phyloP scores from a whole-genome alignment of 2,797 vertebrate genomes.

The Basileuterus tristriatus region DNA sequence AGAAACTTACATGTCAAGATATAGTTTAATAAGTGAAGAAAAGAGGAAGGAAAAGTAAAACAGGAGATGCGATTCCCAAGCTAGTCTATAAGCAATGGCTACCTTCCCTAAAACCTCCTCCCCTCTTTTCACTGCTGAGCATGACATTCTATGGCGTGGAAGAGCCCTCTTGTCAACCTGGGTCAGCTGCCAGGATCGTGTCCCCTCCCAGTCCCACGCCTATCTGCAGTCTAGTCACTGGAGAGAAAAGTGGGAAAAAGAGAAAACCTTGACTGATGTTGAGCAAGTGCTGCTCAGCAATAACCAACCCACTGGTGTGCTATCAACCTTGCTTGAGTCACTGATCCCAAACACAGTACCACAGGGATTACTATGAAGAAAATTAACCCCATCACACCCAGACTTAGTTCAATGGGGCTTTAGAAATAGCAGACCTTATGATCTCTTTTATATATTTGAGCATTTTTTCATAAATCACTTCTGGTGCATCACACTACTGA shows the following conservation, averaged over 20 bases:
- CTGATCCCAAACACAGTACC: neutral
- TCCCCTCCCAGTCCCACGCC: neutral
- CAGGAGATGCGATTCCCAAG: neutral
- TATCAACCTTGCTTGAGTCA: neutral
- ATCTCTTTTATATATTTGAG: neutral
- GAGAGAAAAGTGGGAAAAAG: neutral
- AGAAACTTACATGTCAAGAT: accelerated
- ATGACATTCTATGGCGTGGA: accelerated
- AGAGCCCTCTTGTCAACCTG: neutral
- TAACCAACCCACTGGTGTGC: neutral
- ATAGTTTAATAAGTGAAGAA: neutral
- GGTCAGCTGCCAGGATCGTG: neutral
- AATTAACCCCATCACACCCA: neutral
- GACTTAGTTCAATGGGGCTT: neutral
- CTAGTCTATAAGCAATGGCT: neutral
- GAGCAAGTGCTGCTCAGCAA: neutral
- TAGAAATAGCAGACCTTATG: neutral
- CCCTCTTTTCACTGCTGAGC: neutral
- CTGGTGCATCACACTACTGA: neutral
- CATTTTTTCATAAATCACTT: neutral
- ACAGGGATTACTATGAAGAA: neutral
- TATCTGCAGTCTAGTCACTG: neutral
- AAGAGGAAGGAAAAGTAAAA: neutral
- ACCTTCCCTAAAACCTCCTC: neutral
- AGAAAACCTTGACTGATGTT: neutral